phyloP scores from a whole-genome alignment of 2,113 vertebrate genomes.

The Rhadina sibilatrix region DNA sequence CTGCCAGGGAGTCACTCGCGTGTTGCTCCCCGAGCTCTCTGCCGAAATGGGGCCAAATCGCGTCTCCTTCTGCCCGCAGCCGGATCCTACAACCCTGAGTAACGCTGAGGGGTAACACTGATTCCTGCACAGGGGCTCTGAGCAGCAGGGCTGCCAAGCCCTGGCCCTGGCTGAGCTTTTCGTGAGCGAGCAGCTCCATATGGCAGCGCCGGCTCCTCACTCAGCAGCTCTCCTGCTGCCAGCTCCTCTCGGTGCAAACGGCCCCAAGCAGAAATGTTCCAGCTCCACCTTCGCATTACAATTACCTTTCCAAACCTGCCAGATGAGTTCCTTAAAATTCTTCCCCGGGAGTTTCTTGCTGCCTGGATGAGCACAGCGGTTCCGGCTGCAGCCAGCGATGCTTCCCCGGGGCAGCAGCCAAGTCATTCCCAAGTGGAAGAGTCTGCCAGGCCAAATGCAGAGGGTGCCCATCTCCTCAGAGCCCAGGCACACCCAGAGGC shows the following conservation, averaged over 20 bases:
- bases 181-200: slow-evolving; percentile 54
- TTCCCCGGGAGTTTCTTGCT: background rate
- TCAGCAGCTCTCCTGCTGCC: slow-evolving; percentile 53
- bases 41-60: background rate
- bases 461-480: background rate
- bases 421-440: background rate
- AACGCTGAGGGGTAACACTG: background rate
- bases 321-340: slow-evolving; percentile 1
- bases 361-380: rapidly evolving
- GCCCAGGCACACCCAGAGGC: background rate
- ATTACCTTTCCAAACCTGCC: slow-evolving; percentile 23
- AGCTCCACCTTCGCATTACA: background rate
- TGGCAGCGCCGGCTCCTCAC: slow-evolving; percentile 49
- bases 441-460: background rate
- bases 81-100: background rate
- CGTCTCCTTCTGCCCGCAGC: background rate
- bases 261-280: slow-evolving; percentile 26
- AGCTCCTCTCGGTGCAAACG: background rate
- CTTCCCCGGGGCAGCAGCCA: rapidly evolving
- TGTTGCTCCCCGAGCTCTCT: background rate
- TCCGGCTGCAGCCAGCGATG: rapidly evolving
- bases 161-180: slow-evolving; percentile 1
- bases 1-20: background rate
- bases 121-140: slow-evolving; percentile 28
- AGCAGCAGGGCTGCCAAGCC: slow-evolving; percentile 21